These are phyloP conservation scores for Patella caerulea DNA, from an alignment of 2,888 invertebrate species.

Conservation along the genomic window DNA sequence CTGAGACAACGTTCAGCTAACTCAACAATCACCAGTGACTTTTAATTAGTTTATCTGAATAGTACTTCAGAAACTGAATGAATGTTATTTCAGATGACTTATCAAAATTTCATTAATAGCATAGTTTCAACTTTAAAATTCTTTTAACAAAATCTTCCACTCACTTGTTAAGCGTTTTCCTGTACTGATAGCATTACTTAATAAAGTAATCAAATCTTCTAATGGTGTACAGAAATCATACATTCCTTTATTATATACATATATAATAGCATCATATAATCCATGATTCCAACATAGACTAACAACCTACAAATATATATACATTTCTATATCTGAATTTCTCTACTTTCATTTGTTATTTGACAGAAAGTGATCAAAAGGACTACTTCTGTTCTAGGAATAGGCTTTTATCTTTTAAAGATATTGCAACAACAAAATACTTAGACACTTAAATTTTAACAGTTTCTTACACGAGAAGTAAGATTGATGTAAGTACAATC, in stretches of 20 bases:
- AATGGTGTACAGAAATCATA: slow-evolving; percentile 83
- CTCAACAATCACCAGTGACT: no score
- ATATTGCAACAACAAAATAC: no score
- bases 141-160: neutral
- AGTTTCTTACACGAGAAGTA: no score
- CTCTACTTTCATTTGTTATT: neutral
- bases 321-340: neutral
- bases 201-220: slow-evolving; percentile 73
- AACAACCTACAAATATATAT: slow-evolving; percentile 70
- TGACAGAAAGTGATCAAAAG: neutral
- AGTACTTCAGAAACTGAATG: neutral
- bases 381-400: no score
- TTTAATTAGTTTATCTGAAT: no score
- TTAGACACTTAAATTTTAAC: no score
- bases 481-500: no score
- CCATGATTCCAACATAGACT: slow-evolving; percentile 77
- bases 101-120: neutral
- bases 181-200: slow-evolving; percentile 68
- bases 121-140: neutral
- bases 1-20: no score
- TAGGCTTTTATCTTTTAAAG: no score
- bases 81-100: neutral
- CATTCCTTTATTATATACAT: slow-evolving; percentile 84
- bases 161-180: slow-evolving; percentile 69
- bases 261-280: slow-evolving; percentile 81